Evolutionary conservation across 2,113 vertebrate genomes (phyloP).

Genomic region (Clupea harengus): DNA sequence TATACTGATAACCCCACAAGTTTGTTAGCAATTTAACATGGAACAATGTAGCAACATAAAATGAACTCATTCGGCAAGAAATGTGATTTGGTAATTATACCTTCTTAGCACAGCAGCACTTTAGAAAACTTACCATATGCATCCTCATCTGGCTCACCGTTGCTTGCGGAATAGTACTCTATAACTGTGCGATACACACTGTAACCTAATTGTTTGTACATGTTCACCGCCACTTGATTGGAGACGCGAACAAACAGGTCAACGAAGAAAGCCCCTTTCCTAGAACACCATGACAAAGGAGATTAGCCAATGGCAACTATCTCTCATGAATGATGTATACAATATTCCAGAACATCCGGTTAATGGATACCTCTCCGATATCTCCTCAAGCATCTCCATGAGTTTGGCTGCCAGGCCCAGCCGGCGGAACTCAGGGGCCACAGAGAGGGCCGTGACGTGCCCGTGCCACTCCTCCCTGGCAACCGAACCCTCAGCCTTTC

Average conservation of each 20-base stretch:
- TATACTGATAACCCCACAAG: background rate
- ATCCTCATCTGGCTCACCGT: conserved; percentile 92
- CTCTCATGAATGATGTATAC: background rate
- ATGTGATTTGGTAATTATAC: background rate
- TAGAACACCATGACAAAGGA: conserved; percentile 42
- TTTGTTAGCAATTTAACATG: background rate
- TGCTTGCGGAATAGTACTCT: conserved; percentile 95
- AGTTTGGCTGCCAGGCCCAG: conserved; percentile 92
- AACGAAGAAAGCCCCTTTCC: conserved; percentile 96
- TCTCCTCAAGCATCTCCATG: conserved; percentile 96
- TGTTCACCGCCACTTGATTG: conserved; percentile 95
- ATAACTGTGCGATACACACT: conserved; percentile 93
- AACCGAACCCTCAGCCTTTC: conserved; percentile 95
- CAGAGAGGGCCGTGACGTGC: conserved; percentile 91
- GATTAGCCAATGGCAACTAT: background rate
- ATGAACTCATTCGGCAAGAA: background rate
- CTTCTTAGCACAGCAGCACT: conserved; percentile 23
- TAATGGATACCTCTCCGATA: conserved; percentile 85
- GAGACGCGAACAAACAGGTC: conserved; percentile 96
- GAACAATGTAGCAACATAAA: background rate
- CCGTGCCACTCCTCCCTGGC: conserved; percentile 95
- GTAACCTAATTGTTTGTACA: conserved; percentile 95
- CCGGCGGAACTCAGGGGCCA: conserved; percentile 90
- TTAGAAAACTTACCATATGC: conserved; percentile 79
- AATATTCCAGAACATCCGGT: background rate